Evolutionary conservation across 2,113 vertebrate genomes (phyloP).

Genomic region (Crypturellus undulatus): DNA sequence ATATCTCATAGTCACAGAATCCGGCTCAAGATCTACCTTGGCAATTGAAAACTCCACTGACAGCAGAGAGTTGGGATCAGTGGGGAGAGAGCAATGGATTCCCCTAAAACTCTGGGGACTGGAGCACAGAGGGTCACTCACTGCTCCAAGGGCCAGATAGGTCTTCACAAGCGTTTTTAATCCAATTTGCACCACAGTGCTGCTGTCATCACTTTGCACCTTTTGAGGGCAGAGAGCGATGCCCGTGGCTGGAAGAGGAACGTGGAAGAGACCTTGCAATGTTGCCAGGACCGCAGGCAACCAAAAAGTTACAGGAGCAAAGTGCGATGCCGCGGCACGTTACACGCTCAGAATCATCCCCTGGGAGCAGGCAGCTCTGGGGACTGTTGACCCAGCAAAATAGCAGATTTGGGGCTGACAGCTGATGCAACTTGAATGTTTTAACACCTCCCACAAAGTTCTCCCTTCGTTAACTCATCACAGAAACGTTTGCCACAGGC

Average conservation of each 20-base stretch:
- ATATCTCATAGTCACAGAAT: not conserved
- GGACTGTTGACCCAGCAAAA: not conserved
- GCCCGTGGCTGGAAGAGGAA: not conserved
- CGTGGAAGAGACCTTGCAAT: not conserved
- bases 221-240: not conserved
- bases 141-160: not conserved
- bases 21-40: too few relatives aligned
- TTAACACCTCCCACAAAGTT: not conserved
- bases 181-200: not conserved
- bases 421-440: not conserved
- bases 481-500: not conserved
- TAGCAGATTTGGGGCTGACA: not conserved
- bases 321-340: accelerated
- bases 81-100: not conserved
- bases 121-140: accelerated
- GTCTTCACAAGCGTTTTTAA: not conserved
- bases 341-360: accelerated
- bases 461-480: not conserved
- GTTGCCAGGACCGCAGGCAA: accelerated
- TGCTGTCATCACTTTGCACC: not conserved
- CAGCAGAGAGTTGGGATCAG: accelerated
- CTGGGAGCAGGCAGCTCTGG: not conserved
- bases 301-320: not conserved
- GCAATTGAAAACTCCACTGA: accelerated
- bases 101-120: not conserved